Conservation (phyloP, 2,113 vertebrate species). For the Pedionomus torquatus region DNA sequence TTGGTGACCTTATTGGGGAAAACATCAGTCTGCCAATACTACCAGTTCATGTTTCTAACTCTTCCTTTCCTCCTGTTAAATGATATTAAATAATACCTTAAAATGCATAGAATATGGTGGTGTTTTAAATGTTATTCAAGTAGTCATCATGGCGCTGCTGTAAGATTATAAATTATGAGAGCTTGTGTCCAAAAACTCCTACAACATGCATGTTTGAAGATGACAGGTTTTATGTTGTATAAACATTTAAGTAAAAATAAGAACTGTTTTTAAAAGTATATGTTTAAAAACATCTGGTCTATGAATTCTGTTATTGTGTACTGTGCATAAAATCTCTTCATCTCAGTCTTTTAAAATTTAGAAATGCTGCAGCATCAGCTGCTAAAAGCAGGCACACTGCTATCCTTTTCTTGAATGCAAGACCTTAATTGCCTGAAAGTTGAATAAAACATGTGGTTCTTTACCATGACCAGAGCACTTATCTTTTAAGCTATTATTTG, state of each 20-base stretch:
- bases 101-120: background rate
- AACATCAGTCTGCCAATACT: background rate
- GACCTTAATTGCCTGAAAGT: background rate
- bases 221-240: background rate
- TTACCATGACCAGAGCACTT: background rate
- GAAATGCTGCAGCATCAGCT: background rate
- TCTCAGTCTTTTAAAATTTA: background rate
- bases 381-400: background rate
- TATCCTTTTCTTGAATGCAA: background rate
- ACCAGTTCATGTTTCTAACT: background rate
- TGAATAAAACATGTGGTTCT: background rate
- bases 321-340: background rate
- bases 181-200: background rate
- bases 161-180: background rate
- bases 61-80: background rate
- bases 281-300: background rate
- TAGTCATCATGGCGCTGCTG: background rate
- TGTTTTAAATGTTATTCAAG: background rate
- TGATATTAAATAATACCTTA: background rate
- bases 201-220: background rate
- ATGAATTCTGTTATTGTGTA: background rate
- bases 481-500: background rate
- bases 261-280: background rate
- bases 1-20: background rate
- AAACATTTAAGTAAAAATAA: constrained; percentile 25